Percentiles rank a stretch among this genome's conserved stretches.
These are phyloP conservation scores for Pilophorus perplexus DNA, from an alignment of 2,888 invertebrate species.

Conservation along the genomic window DNA sequence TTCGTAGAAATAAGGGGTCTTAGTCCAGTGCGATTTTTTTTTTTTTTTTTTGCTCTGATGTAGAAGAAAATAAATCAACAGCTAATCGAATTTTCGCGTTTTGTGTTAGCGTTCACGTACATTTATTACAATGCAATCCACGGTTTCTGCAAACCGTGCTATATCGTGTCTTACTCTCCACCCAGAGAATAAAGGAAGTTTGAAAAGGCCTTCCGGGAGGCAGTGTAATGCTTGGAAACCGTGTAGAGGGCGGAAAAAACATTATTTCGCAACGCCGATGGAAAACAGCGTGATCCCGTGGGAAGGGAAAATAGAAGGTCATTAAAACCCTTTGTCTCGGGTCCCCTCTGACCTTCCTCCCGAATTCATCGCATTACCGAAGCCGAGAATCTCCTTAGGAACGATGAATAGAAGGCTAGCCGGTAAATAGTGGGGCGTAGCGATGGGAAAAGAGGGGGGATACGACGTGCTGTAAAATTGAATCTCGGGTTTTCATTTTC, in stretches of 20 bases:
- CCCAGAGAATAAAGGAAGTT: too few relatives aligned
- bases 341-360: neutral
- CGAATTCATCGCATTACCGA: slow-evolving; percentile 16
- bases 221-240: too few relatives aligned
- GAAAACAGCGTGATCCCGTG: neutral
- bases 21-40: too few relatives aligned
- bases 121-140: too few relatives aligned
- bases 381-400: slow-evolving; percentile 15
- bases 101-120: too few relatives aligned
- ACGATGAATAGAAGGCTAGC: slow-evolving; percentile 4
- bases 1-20: too few relatives aligned
- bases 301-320: neutral
- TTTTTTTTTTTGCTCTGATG: too few relatives aligned
- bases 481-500: slow-evolving; percentile 31
- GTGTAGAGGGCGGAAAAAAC: neutral
- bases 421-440: neutral
- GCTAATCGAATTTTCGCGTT: too few relatives aligned
- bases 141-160: too few relatives aligned
- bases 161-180: too few relatives aligned
- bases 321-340: slow-evolving; percentile 15
- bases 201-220: too few relatives aligned
- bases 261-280: neutral
- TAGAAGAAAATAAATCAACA: too few relatives aligned
- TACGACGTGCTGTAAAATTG: slow-evolving; percentile 32
- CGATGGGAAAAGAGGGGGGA: neutral